Conservation (phyloP, 2,113 vertebrate species). For the Kryptolebias marmoratus region DNA sequence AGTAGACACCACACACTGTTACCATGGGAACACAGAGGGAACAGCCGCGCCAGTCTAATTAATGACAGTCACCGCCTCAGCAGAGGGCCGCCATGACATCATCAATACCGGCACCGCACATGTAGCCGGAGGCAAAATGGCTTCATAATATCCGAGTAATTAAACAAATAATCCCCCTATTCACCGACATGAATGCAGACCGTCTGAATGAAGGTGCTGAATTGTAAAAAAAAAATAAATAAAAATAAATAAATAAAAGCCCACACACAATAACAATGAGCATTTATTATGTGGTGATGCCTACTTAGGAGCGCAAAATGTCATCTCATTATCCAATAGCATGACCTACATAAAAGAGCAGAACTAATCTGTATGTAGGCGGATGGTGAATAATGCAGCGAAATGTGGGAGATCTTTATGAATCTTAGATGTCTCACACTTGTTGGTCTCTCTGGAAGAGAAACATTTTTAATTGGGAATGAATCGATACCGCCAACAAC, state of each 20-base stretch:
- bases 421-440: slow-evolving; percentile 75
- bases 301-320: slow-evolving; percentile 69
- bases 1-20: slow-evolving; percentile 72
- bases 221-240: slow-evolving; percentile 26
- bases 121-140: slow-evolving; percentile 40
- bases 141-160: slow-evolving; percentile 34
- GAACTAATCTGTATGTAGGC: slow-evolving; percentile 79
- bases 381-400: slow-evolving; percentile 80
- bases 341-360: slow-evolving; percentile 80
- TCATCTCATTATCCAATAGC: slow-evolving; percentile 76
- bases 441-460: slow-evolving; percentile 55
- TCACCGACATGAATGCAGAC: slow-evolving; percentile 17
- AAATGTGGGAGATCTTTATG: slow-evolving; percentile 80
- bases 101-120: slow-evolving; percentile 63
- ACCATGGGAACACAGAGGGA: slow-evolving; percentile 78
- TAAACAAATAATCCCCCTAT: slow-evolving; percentile 38
- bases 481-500: slow-evolving; percentile 8
- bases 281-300: slow-evolving; percentile 53
- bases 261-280: slow-evolving; percentile 10
- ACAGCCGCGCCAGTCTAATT: slow-evolving; percentile 75
- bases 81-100: slow-evolving; percentile 69
- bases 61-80: slow-evolving; percentile 72
- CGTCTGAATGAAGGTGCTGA: slow-evolving; percentile 17
- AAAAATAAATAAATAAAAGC: background rate
- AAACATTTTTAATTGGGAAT: slow-evolving; percentile 36